These are phyloP conservation scores for Gobiocypris rarus DNA, from an alignment of 2,113 vertebrate genomes.

Conservation along the genomic window DNA sequence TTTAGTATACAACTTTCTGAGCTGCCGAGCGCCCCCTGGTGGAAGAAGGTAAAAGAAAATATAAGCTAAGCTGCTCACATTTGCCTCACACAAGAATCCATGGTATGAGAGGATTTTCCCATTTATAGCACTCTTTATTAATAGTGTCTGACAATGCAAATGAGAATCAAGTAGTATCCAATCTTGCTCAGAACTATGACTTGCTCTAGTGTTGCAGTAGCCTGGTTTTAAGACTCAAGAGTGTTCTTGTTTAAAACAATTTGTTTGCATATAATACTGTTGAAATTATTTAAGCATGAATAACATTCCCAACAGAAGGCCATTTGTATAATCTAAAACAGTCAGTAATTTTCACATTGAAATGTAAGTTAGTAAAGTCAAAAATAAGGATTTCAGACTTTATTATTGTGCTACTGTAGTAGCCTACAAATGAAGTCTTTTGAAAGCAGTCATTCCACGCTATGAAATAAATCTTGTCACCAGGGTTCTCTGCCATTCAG, in stretches of 20 bases:
- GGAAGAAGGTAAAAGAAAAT: not conserved
- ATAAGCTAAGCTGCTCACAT: not conserved
- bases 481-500: not conserved
- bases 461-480: not conserved
- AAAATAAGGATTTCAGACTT: not conserved
- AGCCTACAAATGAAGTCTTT: not conserved
- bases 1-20: no score
- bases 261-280: not conserved
- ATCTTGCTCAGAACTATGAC: not conserved
- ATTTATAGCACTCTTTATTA: slow-evolving; percentile 22
- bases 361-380: not conserved
- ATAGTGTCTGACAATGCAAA: not conserved
- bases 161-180: not conserved
- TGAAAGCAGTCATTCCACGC: not conserved
- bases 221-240: not conserved
- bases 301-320: not conserved
- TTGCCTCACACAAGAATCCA: not conserved
- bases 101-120: not conserved
- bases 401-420: not conserved
- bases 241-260: not conserved
- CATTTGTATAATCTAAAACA: not conserved
- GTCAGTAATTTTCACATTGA: not conserved
- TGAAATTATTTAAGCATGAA: not conserved
- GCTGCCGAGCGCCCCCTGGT: not conserved
- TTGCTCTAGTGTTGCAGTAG: not conserved